phyloP scores from a whole-genome alignment of 2,797 vertebrate genomes.

The Enteromius anoplus region DNA sequence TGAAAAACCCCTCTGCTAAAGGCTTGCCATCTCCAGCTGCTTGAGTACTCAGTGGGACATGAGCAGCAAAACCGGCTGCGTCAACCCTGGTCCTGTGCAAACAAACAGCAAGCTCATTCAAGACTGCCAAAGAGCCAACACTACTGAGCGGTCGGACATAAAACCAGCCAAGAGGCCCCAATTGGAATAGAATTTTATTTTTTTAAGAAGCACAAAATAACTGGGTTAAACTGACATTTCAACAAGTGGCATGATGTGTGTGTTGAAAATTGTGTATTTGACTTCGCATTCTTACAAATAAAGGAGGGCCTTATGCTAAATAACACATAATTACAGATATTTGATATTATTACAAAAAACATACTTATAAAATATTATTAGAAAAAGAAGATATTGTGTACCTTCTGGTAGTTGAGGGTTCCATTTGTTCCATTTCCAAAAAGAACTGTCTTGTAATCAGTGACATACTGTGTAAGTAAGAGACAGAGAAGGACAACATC shows the following conservation, averaged over 20 bases:
- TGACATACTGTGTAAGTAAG: conserved; percentile 84
- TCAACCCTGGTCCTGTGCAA: conserved; percentile 45
- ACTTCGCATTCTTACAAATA: neutral
- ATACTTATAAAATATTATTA: neutral
- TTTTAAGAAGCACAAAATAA: conserved; percentile 21
- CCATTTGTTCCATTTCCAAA: conserved; percentile 81
- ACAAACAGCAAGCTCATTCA: conserved; percentile 53
- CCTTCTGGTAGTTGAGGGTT: conserved; percentile 85
- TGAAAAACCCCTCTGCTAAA: conserved; percentile 48
- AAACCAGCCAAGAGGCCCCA: conserved; percentile 9
- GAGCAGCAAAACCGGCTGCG: conserved; percentile 36
- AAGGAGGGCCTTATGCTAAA: neutral
- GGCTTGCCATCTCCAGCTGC: conserved; percentile 54
- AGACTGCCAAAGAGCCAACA: conserved; percentile 44
- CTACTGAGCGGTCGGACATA: conserved; percentile 24
- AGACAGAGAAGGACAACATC: conserved; percentile 16
- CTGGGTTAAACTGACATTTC: conserved; percentile 4
- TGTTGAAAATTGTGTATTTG: conserved; percentile 4
- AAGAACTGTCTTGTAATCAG: conserved; percentile 81
- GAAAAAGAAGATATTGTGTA: conserved; percentile 62
- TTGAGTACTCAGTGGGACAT: conserved; percentile 33
- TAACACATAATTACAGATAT: too few relatives aligned
- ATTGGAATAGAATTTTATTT: conserved; percentile 21
- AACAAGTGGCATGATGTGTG: neutral
- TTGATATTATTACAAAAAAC: neutral